Conservation (phyloP, 2,113 vertebrate genomes). For the Megaceryle maxima region DNA sequence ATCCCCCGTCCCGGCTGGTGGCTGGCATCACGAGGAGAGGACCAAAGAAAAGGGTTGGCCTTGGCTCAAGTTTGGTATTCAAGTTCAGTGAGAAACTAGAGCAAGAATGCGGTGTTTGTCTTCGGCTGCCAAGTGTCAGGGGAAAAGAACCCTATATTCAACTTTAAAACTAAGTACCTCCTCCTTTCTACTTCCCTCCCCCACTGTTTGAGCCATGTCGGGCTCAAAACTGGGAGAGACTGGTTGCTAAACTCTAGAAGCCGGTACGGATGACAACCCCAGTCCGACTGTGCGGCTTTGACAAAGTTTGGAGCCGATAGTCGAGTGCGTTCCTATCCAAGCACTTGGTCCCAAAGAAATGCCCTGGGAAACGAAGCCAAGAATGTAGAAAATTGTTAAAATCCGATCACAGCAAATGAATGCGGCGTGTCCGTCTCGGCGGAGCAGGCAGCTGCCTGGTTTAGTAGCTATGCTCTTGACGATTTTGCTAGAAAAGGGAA, state of each 20-base stretch:
- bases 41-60: not conserved
- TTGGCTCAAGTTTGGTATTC: not conserved
- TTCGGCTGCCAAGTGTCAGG: not conserved
- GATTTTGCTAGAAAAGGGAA: not conserved
- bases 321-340: not conserved
- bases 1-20: not conserved
- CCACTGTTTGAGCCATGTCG: too few relatives aligned
- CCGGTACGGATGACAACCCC: fast-evolving
- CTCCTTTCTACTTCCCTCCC: not conserved
- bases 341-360: not conserved
- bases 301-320: not conserved
- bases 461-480: not conserved
- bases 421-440: not conserved
- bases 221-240: not conserved
- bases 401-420: not conserved
- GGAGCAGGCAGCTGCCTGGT: not conserved
- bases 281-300: not conserved
- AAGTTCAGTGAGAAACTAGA: not conserved
- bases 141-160: fast-evolving
- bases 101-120: not conserved
- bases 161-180: not conserved
- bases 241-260: fast-evolving
- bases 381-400: not conserved
- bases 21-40: not conserved
- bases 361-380: not conserved